Evolutionary conservation across 2,888 invertebrate species (phyloP).

Genomic region (Lissocephala sabroskyi): DNA sequence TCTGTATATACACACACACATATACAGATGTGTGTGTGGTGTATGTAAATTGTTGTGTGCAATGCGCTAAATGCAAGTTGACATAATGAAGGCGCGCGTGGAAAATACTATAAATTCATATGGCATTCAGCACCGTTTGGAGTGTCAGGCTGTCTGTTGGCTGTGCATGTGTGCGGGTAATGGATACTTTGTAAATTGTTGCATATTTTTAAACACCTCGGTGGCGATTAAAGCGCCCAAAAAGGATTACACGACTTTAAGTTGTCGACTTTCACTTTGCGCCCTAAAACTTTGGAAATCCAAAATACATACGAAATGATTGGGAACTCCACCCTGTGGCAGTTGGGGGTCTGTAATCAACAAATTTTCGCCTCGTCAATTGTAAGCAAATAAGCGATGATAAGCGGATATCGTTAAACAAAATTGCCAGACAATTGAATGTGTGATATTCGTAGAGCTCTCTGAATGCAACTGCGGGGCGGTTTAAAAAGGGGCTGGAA

Average conservation of each 20-base stretch:
- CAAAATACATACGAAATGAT: slow-evolving; percentile 1
- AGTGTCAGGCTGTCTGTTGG: no score
- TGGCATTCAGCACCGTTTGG: no score
- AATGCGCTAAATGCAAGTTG: slow-evolving; percentile 26
- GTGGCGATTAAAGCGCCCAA: no score
- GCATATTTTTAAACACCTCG: slow-evolving; percentile 12
- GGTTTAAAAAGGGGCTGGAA: no score
- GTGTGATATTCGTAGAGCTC: not conserved
- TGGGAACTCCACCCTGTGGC: not conserved
- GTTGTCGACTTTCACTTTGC: no score
- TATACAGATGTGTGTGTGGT: not conserved
- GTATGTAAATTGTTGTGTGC: not conserved
- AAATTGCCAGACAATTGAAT: no score
- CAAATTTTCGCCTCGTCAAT: slow-evolving; percentile 29
- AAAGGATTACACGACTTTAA: no score
- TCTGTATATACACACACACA: not conserved
- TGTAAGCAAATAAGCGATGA: slow-evolving; percentile 19
- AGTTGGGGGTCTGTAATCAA: slow-evolving; percentile 6
- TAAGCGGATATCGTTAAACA: slow-evolving; percentile 2
- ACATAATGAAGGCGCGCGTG: slow-evolving; percentile 38
- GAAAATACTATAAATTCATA: no score
- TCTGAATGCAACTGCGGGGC: not conserved
- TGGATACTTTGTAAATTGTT: slow-evolving; percentile 1
- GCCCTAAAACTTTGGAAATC: no score
- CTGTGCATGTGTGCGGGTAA: not conserved